Percentiles rank a stretch among this genome's conserved stretches.
phyloP scores from a whole-genome alignment of 1,140 invertebrate species.

The Belonocnema kinseyi region DNA sequence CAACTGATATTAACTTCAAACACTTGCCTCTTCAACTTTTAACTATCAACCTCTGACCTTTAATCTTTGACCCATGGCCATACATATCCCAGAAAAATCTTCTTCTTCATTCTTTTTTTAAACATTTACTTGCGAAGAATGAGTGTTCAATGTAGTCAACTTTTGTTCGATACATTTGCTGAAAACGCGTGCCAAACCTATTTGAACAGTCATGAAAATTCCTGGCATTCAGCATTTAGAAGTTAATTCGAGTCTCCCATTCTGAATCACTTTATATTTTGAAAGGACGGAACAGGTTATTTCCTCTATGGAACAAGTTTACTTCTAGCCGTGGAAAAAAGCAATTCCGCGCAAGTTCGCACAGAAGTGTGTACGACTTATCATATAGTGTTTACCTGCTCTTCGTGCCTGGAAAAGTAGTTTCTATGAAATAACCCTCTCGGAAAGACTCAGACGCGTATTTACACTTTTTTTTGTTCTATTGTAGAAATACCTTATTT shows the following conservation, averaged over 20 bases:
- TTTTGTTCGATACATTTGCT: neutral
- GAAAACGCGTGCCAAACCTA: constrained; percentile 1
- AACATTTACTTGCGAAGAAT: neutral
- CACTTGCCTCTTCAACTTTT: no score
- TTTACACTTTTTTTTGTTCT: constrained; percentile 11
- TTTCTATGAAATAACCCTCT: constrained; percentile 21
- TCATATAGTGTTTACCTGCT: constrained; percentile 29
- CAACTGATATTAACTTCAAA: no score
- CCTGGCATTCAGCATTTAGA: constrained; percentile 20
- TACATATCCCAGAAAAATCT: no score
- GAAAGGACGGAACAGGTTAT: constrained; percentile 29
- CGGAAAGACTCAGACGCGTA: constrained; percentile 19
- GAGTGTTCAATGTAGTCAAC: neutral
- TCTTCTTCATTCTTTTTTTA: neutral
- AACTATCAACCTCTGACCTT: no score
- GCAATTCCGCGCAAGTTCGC: constrained; percentile 20
- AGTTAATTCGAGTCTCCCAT: constrained; percentile 5
- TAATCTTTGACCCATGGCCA: no score
- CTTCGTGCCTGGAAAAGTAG: constrained; percentile 19
- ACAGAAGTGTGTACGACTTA: constrained; percentile 28
- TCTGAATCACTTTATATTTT: constrained; percentile 28
- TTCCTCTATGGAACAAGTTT: constrained; percentile 29
- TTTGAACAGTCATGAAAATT: constrained; percentile 25
- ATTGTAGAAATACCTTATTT: constrained; percentile 8
- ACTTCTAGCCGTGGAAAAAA: constrained; percentile 21